phyloP scores from a whole-genome alignment of 2,797 vertebrate genomes.

The Falco berigora region DNA sequence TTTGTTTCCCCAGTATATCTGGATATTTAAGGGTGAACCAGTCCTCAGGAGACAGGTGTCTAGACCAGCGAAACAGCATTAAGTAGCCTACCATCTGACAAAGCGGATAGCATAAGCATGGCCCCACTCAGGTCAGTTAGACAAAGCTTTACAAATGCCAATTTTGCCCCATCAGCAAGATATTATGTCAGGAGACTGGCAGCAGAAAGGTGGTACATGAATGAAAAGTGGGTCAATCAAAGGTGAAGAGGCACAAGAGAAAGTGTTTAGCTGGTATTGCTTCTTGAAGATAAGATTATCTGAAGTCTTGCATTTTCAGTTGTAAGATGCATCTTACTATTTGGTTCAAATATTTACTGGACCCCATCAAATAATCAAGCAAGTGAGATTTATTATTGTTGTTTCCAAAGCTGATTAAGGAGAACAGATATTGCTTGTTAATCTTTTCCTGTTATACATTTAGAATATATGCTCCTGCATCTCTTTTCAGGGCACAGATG shows the following conservation, averaged over 20 bases:
- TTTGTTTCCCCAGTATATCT: neutral
- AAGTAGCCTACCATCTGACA: neutral
- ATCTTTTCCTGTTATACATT: slow-evolving; percentile 41
- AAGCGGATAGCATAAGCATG: neutral
- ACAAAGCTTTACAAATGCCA: neutral
- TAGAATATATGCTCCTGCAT: neutral
- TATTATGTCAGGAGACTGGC: neutral
- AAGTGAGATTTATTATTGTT: neutral
- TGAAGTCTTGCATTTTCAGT: neutral
- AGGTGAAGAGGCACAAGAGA: neutral
- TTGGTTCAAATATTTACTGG: neutral
- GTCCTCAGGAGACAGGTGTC: neutral
- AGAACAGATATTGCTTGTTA: slow-evolving; percentile 19
- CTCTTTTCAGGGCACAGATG: slow-evolving; percentile 57
- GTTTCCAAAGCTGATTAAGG: slow-evolving; percentile 38
- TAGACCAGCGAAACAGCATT: neutral
- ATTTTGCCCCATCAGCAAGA: neutral
- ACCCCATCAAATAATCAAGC: neutral
- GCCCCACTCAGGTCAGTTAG: neutral
- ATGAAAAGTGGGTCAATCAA: neutral
- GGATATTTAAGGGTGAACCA: neutral
- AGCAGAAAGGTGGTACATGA: neutral
- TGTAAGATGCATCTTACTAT: neutral
- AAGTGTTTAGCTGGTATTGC: neutral
- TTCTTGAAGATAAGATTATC: neutral